phyloP scores from a whole-genome alignment of 2,888 invertebrate genomes.

The Pterobdella sp. region DNA sequence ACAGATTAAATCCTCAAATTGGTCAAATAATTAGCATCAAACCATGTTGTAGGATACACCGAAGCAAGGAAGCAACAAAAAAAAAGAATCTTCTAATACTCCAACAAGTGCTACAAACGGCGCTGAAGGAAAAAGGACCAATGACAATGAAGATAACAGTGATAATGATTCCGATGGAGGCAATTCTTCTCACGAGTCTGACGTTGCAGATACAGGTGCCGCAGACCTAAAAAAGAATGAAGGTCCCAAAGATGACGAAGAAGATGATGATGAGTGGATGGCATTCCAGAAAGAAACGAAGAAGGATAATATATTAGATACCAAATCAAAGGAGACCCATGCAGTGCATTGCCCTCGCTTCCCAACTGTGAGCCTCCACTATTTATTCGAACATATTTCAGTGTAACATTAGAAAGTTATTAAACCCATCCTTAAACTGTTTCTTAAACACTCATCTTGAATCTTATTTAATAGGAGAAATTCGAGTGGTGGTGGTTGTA shows the following conservation, averaged over 20 bases:
- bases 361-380: constrained; percentile 62
- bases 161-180: constrained; percentile 20
- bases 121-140: background rate
- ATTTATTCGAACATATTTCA: too few relatives aligned
- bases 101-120: background rate
- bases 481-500: constrained; percentile 99
- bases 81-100: background rate
- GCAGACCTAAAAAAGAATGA: constrained; percentile 24
- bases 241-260: constrained; percentile 33
- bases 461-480: constrained; percentile 59
- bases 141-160: background rate
- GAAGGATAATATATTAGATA: constrained; percentile 73
- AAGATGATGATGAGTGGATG: constrained; percentile 85
- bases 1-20: too few relatives aligned
- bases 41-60: background rate
- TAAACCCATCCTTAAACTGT: background rate
- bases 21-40: too few relatives aligned
- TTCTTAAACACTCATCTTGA: background rate
- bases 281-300: constrained; percentile 74
- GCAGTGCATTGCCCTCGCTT: constrained; percentile 94
- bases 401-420: background rate
- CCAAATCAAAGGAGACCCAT: constrained; percentile 85
- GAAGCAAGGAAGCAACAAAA: background rate
- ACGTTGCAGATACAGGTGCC: background rate
- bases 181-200: constrained; percentile 19